Percentiles rank a stretch among this genome's conserved stretches.
These are phyloP conservation scores for Prionace glauca DNA, from an alignment of 2,797 vertebrate genomes.

Conservation along the genomic window DNA sequence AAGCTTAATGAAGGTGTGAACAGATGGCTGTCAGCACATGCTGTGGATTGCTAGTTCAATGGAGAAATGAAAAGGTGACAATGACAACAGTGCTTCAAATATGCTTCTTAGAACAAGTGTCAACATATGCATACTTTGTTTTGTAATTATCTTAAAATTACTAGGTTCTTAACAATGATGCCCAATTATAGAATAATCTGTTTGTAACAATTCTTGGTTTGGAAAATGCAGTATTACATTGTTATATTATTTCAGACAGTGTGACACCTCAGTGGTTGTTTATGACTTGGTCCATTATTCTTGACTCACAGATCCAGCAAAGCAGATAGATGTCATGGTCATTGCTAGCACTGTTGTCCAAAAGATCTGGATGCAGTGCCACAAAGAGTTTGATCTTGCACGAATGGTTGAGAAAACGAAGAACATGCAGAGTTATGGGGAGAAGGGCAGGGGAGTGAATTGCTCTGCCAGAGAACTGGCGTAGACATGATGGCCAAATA, in stretches of 20 bases:
- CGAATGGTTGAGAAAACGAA: too few relatives aligned
- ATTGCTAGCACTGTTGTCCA: too few relatives aligned
- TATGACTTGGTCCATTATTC: neutral
- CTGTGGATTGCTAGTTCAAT: neutral
- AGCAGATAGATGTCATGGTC: too few relatives aligned
- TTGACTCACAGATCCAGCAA: too few relatives aligned
- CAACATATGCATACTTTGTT: neutral
- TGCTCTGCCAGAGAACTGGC: too few relatives aligned
- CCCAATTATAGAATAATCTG: neutral
- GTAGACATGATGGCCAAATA: too few relatives aligned
- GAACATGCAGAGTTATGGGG: too few relatives aligned
- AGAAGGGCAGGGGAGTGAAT: too few relatives aligned
- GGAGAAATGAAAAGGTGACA: conserved; percentile 23
- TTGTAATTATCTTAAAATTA: neutral
- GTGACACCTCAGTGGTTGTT: neutral
- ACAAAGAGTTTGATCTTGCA: too few relatives aligned
- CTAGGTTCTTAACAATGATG: neutral
- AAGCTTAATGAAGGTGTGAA: conserved; percentile 28
- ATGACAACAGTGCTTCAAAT: conserved; percentile 8
- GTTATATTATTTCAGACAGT: neutral
- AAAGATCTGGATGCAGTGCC: too few relatives aligned
- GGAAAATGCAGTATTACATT: neutral
- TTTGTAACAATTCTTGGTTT: neutral
- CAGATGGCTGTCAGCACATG: neutral
- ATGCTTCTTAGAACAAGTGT: neutral